A percentile compares a stretch with the other conserved stretches of the same genome.
phyloP scores from a whole-genome alignment of 1,140 invertebrate species.

The Arctopsyche grandis region DNA sequence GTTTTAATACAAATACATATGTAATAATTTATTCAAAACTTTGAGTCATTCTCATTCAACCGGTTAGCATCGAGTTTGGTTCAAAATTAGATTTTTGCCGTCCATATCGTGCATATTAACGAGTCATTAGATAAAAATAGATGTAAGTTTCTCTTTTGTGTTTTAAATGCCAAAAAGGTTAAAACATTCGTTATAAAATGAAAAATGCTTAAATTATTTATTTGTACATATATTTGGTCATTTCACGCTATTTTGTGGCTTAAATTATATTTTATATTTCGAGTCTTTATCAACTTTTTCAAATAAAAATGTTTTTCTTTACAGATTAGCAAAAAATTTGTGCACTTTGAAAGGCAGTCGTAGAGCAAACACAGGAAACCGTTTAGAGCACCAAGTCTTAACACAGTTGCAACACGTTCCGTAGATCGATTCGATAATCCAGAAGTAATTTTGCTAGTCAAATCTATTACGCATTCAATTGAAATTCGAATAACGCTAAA shows the following conservation, averaged over 20 bases:
- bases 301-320: constrained; percentile 56
- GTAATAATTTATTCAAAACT: no score
- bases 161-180: no score
- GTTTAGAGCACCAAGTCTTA: constrained; percentile 80
- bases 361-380: constrained; percentile 80
- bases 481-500: not conserved
- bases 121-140: no score
- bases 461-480: not conserved
- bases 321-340: constrained; percentile 78
- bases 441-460: not conserved
- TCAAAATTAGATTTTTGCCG: not conserved
- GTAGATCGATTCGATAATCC: constrained; percentile 64
- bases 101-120: no score
- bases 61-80: not conserved
- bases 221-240: no score
- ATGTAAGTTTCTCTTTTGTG: no score
- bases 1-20: no score
- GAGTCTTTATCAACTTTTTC: no score
- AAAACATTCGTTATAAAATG: no score
- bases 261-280: no score
- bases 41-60: not conserved
- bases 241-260: no score
- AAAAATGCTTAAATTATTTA: no score
- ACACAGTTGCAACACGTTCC: constrained; percentile 85
- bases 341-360: constrained; percentile 78